Evolutionary conservation across 1,140 invertebrate genomes (phyloP).

Genomic region (Octopus sinensis): DNA sequence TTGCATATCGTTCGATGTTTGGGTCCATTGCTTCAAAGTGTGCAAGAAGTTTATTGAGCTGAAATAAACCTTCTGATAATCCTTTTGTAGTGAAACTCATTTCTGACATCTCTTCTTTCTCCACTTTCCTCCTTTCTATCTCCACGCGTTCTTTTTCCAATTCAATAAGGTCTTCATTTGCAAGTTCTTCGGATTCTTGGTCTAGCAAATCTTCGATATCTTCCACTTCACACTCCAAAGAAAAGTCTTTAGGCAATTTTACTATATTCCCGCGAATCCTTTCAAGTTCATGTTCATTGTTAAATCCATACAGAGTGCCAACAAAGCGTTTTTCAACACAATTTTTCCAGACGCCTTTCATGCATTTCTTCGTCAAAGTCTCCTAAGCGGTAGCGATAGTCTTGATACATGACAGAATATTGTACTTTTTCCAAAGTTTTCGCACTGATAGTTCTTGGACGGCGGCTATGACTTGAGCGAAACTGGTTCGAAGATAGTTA

Average conservation of each 20-base stretch:
- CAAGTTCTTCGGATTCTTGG: constrained; percentile 7
- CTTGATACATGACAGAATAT: constrained; percentile 1
- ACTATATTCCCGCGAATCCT: background rate
- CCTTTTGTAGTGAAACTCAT: background rate
- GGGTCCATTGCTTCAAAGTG: too few species aligned
- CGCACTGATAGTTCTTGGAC: background rate
- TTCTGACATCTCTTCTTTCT: constrained; percentile 4
- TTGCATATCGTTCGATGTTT: too few species aligned
- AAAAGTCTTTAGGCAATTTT: background rate
- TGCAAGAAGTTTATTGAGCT: too few species aligned
- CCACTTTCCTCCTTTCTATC: too few species aligned
- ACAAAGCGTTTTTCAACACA: constrained; percentile 4
- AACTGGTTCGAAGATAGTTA: background rate
- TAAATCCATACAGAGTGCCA: background rate
- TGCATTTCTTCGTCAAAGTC: constrained; percentile 4
- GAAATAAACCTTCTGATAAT: constrained; percentile 8
- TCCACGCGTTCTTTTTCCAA: background rate
- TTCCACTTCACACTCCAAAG: constrained; percentile 7
- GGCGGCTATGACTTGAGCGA: constrained; percentile 7
- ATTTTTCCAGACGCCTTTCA: background rate
- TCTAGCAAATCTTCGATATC: constrained; percentile 1
- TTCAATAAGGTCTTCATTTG: background rate
- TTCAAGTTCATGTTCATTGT: constrained; percentile 1
- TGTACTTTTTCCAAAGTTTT: background rate
- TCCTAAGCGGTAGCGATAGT: background rate